Conservation (phyloP, 2,888 invertebrate genomes). For the Phymatocera aterrima region DNA sequence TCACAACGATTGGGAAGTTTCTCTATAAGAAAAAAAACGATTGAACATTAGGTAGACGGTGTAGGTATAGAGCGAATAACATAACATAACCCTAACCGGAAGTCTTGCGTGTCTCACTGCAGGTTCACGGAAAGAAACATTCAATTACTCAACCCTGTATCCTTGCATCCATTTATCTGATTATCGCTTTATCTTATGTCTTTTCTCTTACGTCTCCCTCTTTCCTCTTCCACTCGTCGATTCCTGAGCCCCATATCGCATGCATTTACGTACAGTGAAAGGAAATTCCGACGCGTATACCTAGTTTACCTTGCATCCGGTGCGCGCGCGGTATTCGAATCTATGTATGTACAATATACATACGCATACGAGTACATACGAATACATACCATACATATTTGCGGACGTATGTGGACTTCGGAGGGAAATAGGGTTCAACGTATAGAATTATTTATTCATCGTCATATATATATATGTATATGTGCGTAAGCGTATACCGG, state of each 20-base stretch:
- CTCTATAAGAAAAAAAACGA: too few relatives aligned
- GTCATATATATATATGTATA: neutral
- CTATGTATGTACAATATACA: neutral
- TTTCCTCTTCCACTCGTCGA: neutral
- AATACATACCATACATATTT: too few relatives aligned
- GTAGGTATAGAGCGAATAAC: neutral
- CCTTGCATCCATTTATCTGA: slow-evolving; percentile 16
- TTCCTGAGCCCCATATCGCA: neutral
- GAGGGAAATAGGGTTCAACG: neutral
- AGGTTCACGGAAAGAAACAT: slow-evolving; percentile 21
- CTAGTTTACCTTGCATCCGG: slow-evolving; percentile 31
- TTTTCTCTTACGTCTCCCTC: neutral
- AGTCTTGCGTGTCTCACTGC: slow-evolving; percentile 32
- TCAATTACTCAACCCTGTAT: slow-evolving; percentile 31
- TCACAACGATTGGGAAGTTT: too few relatives aligned
- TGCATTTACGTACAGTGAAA: neutral
- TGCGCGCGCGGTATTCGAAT: neutral
- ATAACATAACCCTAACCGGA: slow-evolving; percentile 19
- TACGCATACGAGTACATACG: neutral
- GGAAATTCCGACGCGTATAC: slow-evolving; percentile 37
- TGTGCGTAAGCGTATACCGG: neutral
- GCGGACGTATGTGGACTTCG: too few relatives aligned
- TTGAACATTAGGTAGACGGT: too few relatives aligned
- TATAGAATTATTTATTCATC: neutral
- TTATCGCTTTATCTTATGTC: slow-evolving; percentile 7